A percentile compares a stretch with the other conserved stretches of the same genome.
Evolutionary conservation across 2,797 vertebrate species (phyloP).

Genomic region (Hybognathus amarus): DNA sequence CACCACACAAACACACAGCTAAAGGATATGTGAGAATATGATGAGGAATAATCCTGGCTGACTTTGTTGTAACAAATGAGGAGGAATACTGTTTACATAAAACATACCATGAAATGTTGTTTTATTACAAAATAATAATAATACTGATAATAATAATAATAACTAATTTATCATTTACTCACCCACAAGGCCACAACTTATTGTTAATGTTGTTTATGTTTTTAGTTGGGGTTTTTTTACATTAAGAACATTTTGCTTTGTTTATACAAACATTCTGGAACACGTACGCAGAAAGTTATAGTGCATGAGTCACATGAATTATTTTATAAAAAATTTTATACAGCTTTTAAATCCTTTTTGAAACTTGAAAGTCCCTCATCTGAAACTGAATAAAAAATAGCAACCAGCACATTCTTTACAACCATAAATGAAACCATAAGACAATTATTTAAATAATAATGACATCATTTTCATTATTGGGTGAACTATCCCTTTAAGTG

Average conservation of each 20-base stretch:
- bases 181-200: neutral
- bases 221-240: neutral
- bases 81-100: neutral
- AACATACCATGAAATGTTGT: neutral
- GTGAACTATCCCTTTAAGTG: neutral
- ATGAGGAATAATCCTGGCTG: slow-evolving; percentile 10
- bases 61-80: neutral
- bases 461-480: neutral
- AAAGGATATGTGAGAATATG: slow-evolving; percentile 3
- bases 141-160: neutral
- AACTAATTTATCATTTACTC: neutral
- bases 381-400: neutral
- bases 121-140: neutral
- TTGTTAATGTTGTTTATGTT: neutral
- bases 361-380: neutral
- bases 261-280: neutral
- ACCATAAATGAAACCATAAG: neutral
- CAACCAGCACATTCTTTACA: neutral
- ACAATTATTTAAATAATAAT: neutral
- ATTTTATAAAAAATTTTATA: neutral
- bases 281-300: neutral
- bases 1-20: slow-evolving; percentile 19
- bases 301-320: neutral
- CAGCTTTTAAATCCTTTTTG: neutral
- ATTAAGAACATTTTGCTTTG: neutral